Conservation (phyloP, 2,797 vertebrate genomes). For the Thunnus albacares region DNA sequence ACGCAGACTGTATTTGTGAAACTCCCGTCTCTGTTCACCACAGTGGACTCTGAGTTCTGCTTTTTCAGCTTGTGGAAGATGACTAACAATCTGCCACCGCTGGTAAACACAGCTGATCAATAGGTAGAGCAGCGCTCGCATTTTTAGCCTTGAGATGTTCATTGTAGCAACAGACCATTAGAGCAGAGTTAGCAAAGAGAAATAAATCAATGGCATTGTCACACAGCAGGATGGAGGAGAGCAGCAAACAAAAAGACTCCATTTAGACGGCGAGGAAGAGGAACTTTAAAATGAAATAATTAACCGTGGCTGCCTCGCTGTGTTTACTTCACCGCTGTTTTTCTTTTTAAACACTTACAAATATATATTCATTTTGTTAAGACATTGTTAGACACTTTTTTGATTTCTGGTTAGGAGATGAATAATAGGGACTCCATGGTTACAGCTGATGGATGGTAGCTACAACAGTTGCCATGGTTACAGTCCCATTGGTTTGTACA, state of each 20-base stretch:
- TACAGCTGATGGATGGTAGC: slow-evolving; percentile 29
- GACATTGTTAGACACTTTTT: slow-evolving; percentile 18
- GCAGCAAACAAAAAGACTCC: slow-evolving; percentile 23
- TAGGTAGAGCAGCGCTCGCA: neutral
- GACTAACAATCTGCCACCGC: neutral
- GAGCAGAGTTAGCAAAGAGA: slow-evolving; percentile 30
- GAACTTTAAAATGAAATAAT: slow-evolving; percentile 9
- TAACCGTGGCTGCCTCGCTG: neutral
- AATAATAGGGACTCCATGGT: slow-evolving; percentile 33
- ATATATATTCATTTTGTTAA: neutral
- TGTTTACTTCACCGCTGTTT: slow-evolving; percentile 15
- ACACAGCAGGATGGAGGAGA: slow-evolving; percentile 28
- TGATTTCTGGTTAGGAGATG: neutral
- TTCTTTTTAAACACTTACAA: too few relatives aligned
- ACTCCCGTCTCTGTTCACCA: neutral
- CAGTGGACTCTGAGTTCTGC: neutral
- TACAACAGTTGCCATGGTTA: slow-evolving; percentile 57
- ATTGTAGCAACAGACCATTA: slow-evolving; percentile 32
- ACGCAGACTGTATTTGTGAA: neutral
- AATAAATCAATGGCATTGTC: slow-evolving; percentile 44
- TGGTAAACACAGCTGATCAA: slow-evolving; percentile 30
- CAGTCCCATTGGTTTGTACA: neutral
- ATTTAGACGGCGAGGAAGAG: slow-evolving; percentile 12
- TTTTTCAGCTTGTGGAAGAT: neutral
- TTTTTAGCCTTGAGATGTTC: slow-evolving; percentile 41